These are phyloP conservation scores for Echinometra lucunter DNA, from an alignment of 53 echinoderm and acorn worm species.

Conservation along the genomic window DNA sequence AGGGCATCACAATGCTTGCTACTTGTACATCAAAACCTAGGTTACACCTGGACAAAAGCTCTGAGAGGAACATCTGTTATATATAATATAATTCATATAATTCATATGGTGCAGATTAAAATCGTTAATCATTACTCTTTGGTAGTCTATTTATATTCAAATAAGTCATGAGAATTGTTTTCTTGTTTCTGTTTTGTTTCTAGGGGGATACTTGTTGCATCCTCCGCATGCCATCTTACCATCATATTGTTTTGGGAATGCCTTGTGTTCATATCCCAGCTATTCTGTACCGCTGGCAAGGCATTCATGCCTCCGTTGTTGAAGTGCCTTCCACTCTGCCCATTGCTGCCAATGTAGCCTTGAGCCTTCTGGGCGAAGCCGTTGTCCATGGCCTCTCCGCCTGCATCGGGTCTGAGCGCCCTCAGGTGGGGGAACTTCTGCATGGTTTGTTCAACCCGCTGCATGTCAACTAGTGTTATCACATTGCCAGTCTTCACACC, in stretches of 20 bases:
- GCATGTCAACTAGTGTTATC: constrained; percentile 65
- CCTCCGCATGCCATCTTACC: not conserved
- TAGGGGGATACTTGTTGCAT: no score
- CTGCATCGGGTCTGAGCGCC: not conserved
- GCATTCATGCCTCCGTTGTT: not conserved
- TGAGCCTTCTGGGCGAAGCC: constrained; percentile 23
- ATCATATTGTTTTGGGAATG: constrained; percentile 41
- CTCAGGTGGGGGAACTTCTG: constrained; percentile 55
- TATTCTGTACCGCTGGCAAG: not conserved
- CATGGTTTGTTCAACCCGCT: constrained; percentile 55
- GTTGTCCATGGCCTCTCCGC: constrained; percentile 50
- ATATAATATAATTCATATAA: no score
- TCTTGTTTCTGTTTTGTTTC: no score
- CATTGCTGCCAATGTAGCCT: constrained; percentile 31
- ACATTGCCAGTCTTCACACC: constrained; percentile 58
- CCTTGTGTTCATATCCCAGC: constrained; percentile 53
- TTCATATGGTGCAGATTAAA: no score
- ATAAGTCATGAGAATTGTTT: no score
- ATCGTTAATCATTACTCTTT: no score
- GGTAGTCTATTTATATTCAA: no score
- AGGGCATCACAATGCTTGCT: no score
- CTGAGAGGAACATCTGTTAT: no score
- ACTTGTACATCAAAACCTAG: no score
- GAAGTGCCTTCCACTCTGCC: constrained; percentile 44
- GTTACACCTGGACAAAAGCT: no score